Base-by-base conservation (phyloP, 2,888 invertebrate species). In the Sicus ferrugineus region DNA sequence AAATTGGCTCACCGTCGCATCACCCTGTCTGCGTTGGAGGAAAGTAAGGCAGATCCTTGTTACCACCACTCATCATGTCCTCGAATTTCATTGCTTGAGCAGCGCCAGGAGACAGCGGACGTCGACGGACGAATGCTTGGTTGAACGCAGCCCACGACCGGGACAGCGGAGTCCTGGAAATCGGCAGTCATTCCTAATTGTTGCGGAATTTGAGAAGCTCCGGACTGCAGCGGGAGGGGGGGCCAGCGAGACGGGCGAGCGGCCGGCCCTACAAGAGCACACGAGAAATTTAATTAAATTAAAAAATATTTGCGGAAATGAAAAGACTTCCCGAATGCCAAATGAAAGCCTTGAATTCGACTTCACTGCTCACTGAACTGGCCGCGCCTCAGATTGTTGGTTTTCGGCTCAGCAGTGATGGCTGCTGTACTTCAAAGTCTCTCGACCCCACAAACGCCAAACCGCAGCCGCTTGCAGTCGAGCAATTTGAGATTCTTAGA, bases 251-350 rank as follows among this genome's bases (percentile, higher is more conserved):
- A 7, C 42, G 4, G n/a, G 42, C 4, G n/a, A 16, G 42, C 42
- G 3, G n/a, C 3, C 7, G 2, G n/a, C n/a, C n/a, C 16, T 3
- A 42, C 4, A 4, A 9, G 16, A 42, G 26, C 9, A 9, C 2
- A 26, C 23, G 50, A 50, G 50, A 48, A 64, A 34, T 52, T 64
- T 34, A 23, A 34, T 64, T 52, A 64, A 52, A 64, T 64, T 26
- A 19, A 46, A 26, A 63, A 63, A 31, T 48, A 30, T 50, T 19
- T 28, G 30, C 3, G 14, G 48, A 63, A 30, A 26, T 48, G 21
- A 50, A 3, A 0, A 38, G 42, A 16, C n/a, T 30, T 14, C 34
- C 19, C 3, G 19, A 34, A 21, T 21, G 6, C 19, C 34, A 58
- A n/a, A 58, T 19, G 16, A 48, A 19, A 19, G 4, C 6, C 11